Base-by-base conservation (phyloP, 1,140 invertebrate species). In the Mizuhopecten yessoensis region DNA sequence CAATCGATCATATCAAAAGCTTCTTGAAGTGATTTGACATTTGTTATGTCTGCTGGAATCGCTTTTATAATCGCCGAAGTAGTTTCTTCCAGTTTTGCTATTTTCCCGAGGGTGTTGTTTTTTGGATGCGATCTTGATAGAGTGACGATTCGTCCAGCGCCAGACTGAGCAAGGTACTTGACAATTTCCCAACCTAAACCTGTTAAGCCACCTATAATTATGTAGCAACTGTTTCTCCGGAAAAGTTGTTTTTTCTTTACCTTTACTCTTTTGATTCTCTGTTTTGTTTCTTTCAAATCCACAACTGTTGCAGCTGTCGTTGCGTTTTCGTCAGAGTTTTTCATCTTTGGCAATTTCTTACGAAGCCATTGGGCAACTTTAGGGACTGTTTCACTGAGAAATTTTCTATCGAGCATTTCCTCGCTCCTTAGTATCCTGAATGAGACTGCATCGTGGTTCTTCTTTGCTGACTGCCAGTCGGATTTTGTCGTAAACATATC, bases 101-200 rank as follows among this genome's bases (percentile, higher is more conserved):
- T 33, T 89, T 33, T 33, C 13, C 57, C 90, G 57, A 34, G 92
- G 91, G 10, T 36, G 34, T 17, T 87, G 91, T 57, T 29, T 91
- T 45, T 87, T 93, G 34, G 13, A 7, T 39, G 13, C 36, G 13
- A 39, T 91, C 94, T 91, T 45, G 93, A 94, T 29, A 94, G n/a
- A 39, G 90, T 94, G 33, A 91, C 89, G 0, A 95, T 90, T 20
- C 45, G 33, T 15, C 94, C 94, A 34, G 93, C 94, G 5, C 92
- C 92, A 33, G 89, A 87, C 87, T 88, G n/a, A 15, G 93, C 91
- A 17, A 95, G 86, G 33, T 90, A 94, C 88, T 92, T 93, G 11
- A 93, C 93, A 34, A 92, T 88, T 34, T 91, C 91, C 92, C 93
- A 94, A 0, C 93, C 94, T 33, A 94, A 88, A 23, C 94, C 94